Evolutionary conservation across 2,888 invertebrate species (phyloP), one percentile per base, ranked within the genome.

Genomic region (Drosophila nr. perissopoda): DNA sequence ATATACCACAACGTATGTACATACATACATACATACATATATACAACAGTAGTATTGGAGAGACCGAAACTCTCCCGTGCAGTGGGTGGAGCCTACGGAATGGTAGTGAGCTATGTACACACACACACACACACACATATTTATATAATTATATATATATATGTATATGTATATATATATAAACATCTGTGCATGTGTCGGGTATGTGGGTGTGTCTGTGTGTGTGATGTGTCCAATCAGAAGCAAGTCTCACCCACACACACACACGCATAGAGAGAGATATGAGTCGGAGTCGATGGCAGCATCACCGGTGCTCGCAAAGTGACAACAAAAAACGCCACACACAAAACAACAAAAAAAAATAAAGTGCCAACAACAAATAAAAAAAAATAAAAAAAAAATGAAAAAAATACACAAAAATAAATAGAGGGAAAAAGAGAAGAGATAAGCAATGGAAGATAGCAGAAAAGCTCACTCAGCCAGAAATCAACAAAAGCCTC

Each of bases 221-320:
- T 70, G 58, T 76, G 65, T 73, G 82, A 76, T 80, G 88, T 89
- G 88, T 88, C 87, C 87, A 87, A 87, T 87, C 89, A 87, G 89
- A 89, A 87, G 57, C 81, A 70, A 88, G 83, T 56, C 57, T 69
- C 67, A 73, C 48, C 34, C 59, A 60, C 69, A 54, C 49, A 46
- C 59, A 29, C 29, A n/a, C 29, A n/a, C 21, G 11, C 51, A 31
- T 13, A 25, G 42, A 31, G 57, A 42, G 31, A 40, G 40, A 74
- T 62, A 57, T 53, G 31, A 57, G 52, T 60, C 53, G 59, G 25
- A 46, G 25, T 46, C 46, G 46, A 46, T 46, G 46, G 52, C 34
- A 54, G 67, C 46, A 25, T 62, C 58, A 61, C 58, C 54, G 67
- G 72, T 64, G 72, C 64, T 25, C 53, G 27, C 66, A 36, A 56